A percentile compares a stretch with the other conserved stretches of the same genome.
Conservation (phyloP, 1,140 invertebrate genomes). For the Drosophila orena region DNA sequence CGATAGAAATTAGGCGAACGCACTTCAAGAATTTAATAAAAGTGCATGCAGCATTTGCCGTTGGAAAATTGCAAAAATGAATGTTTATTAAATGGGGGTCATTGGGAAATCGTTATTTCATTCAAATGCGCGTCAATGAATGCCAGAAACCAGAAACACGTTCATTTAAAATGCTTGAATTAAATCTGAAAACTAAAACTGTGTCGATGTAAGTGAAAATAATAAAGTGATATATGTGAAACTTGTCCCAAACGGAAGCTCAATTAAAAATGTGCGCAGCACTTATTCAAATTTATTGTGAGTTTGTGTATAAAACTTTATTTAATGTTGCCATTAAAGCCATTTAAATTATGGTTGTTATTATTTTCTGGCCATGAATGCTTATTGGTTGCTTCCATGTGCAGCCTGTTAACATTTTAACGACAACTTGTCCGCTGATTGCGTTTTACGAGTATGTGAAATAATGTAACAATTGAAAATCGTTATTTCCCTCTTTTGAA, state of each 20-base stretch:
- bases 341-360: conserved; percentile 2
- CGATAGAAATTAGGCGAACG: conserved; percentile 13
- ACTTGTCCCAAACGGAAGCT: conserved; percentile 8
- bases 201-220: not conserved
- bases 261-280: conserved; percentile 13
- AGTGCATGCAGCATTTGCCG: conserved; percentile 1
- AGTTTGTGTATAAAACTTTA: conserved; percentile 4
- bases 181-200: not conserved
- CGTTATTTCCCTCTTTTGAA: not conserved
- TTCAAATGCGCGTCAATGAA: not conserved
- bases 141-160: too few species aligned
- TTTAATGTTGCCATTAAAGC: conserved; percentile 15
- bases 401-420: conserved; percentile 5
- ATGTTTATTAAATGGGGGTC: not conserved
- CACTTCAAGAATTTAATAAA: conserved; percentile 36
- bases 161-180: not conserved
- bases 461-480: not conserved
- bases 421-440: not conserved
- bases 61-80: not conserved
- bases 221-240: conserved; percentile 4
- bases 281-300: conserved; percentile 16
- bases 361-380: not conserved
- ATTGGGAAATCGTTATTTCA: not conserved
- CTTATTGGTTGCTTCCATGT: conserved; percentile 11
- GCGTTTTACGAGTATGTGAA: not conserved